phyloP scores from a whole-genome alignment of 2,113 vertebrate species.

The Ctenodactylus gundi region DNA sequence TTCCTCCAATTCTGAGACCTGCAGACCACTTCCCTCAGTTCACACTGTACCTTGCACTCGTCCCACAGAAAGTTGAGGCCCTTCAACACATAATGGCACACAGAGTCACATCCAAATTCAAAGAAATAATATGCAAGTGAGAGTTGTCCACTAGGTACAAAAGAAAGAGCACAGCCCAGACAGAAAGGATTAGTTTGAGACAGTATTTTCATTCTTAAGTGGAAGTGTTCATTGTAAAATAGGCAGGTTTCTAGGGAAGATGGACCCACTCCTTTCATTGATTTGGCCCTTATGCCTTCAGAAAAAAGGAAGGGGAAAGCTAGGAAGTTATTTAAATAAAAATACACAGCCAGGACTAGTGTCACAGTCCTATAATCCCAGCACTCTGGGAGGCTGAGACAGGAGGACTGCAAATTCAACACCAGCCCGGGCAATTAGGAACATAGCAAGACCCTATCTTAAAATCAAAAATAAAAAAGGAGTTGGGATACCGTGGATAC shows the following conservation, averaged over 20 bases:
- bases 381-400: no score
- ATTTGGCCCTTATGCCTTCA: neutral
- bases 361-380: no score
- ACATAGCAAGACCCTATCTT: no score
- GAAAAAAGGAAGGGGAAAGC: neutral
- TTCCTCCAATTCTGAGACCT: neutral
- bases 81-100: neutral
- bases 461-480: no score
- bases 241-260: neutral
- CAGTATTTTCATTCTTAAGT: neutral
- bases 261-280: neutral
- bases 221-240: neutral
- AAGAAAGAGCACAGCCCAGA: neutral
- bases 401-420: no score
- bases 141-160: neutral
- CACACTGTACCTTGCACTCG: neutral
- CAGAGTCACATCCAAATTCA: neutral
- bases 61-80: neutral
- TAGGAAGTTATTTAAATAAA: neutral
- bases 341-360: no score
- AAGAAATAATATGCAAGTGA: neutral
- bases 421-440: no score
- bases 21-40: neutral
- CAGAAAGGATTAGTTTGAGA: neutral
- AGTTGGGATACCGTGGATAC: no score